Percentiles rank a stretch among this genome's conserved stretches.
Evolutionary conservation across 2,113 vertebrate species (phyloP).

Genomic region (Larimichthys polyactis): DNA sequence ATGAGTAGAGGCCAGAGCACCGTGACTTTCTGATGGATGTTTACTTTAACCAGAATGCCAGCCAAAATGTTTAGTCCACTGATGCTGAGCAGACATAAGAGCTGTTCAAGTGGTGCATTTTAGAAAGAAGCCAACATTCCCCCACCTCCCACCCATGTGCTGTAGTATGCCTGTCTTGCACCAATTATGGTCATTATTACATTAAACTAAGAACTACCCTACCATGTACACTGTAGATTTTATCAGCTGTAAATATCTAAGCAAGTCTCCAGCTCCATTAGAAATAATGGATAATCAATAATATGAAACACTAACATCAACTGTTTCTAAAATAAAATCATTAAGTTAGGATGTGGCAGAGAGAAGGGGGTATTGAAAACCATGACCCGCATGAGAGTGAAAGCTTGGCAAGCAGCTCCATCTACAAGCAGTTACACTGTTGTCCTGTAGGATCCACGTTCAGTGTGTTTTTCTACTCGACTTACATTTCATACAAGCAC

Average conservation of each 20-base stretch:
- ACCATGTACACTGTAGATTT: neutral
- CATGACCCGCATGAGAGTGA: too few species aligned
- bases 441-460: too few species aligned
- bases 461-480: too few species aligned
- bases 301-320: neutral
- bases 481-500: too few species aligned
- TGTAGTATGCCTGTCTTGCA: neutral
- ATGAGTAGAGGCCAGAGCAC: constrained; percentile 6
- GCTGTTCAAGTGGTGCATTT: constrained; percentile 29
- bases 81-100: constrained; percentile 61
- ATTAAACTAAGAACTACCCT: neutral
- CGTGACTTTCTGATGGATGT: constrained; percentile 24
- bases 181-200: constrained; percentile 37
- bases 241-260: neutral
- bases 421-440: too few species aligned
- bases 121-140: constrained; percentile 23
- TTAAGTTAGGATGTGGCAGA: neutral
- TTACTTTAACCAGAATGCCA: constrained; percentile 47
- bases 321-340: neutral
- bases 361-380: too few species aligned
- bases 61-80: constrained; percentile 62
- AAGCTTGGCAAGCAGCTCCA: too few species aligned
- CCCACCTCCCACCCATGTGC: neutral
- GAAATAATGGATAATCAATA: neutral
- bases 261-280: neutral